These are phyloP conservation scores for Drosophila diplacantha DNA, from an alignment of 2,888 invertebrate genomes.

Conservation along the genomic window DNA sequence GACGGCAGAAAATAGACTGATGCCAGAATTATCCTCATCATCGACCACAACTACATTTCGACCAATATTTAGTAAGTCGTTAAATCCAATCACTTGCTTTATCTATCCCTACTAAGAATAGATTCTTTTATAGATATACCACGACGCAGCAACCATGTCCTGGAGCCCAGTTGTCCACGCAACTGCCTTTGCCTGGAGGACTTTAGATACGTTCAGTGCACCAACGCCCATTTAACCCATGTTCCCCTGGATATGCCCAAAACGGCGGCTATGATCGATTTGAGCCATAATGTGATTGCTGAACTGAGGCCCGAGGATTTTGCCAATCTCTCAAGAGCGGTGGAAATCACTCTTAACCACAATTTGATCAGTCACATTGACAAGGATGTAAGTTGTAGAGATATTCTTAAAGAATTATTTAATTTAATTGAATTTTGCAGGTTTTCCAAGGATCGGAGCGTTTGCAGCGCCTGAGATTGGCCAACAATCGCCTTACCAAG, in stretches of 20 bases:
- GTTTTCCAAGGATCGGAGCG: conserved; percentile 69
- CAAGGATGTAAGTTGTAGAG: conserved; percentile 63
- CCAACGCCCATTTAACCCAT: conserved; percentile 78
- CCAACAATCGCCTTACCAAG: conserved; percentile 73
- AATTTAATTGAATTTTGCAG: conserved; percentile 54
- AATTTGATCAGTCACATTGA: conserved; percentile 71
- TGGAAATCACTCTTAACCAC: conserved; percentile 73
- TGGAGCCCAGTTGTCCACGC: conserved; percentile 74
- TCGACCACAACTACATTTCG: conserved; percentile 64
- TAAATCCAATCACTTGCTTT: neutral
- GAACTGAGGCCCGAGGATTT: conserved; percentile 72
- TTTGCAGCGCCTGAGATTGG: conserved; percentile 74
- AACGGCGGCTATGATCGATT: conserved; percentile 72
- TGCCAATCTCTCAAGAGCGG: conserved; percentile 67
- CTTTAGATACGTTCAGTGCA: conserved; percentile 78
- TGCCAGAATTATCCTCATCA: conserved; percentile 39
- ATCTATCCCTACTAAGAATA: neutral
- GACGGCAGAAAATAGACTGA: conserved; percentile 55
- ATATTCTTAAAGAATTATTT: neutral
- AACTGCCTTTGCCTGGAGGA: conserved; percentile 74
- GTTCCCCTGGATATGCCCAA: conserved; percentile 78
- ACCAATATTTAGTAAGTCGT: conserved; percentile 61
- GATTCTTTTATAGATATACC: conserved; percentile 57
- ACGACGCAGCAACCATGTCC: conserved; percentile 71
- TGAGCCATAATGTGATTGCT: conserved; percentile 75